These are phyloP conservation scores for Zoroaster sp. DNA, from an alignment of 53 echinoderm and acorn worm species.

Conservation along the genomic window DNA sequence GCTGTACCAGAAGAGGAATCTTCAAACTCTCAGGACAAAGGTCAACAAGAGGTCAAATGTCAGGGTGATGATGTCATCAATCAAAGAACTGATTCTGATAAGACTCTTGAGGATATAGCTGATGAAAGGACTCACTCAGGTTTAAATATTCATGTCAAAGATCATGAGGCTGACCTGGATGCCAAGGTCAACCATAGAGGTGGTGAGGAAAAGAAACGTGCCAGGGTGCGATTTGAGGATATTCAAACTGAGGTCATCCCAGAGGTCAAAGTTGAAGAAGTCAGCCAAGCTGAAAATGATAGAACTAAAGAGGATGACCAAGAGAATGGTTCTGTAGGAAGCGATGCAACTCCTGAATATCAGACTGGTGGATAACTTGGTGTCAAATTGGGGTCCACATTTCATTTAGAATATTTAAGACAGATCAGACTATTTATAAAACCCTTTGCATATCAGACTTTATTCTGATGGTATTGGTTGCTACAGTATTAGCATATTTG, in stretches of 20 bases:
- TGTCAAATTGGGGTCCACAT: neutral
- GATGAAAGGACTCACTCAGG: neutral
- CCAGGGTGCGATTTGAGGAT: conserved; percentile 1
- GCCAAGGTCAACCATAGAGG: neutral
- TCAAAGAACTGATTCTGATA: neutral
- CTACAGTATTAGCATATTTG: too few relatives aligned
- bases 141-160: neutral
- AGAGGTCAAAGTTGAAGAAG: neutral
- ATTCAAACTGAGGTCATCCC: neutral
- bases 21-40: neutral
- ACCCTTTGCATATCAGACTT: too few relatives aligned
- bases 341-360: neutral
- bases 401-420: neutral
- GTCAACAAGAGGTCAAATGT: neutral
- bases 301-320: neutral
- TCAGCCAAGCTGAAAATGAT: neutral
- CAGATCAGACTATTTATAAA: neutral
- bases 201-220: neutral
- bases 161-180: neutral
- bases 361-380: neutral
- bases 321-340: neutral
- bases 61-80: neutral
- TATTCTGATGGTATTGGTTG: too few relatives aligned
- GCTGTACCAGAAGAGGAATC: conserved; percentile 24
- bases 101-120: neutral